A percentile compares a stretch with the other conserved stretches of the same genome.
Evolutionary conservation across 2,888 invertebrate genomes (phyloP).

Genomic region (Xestia rhomboidea): DNA sequence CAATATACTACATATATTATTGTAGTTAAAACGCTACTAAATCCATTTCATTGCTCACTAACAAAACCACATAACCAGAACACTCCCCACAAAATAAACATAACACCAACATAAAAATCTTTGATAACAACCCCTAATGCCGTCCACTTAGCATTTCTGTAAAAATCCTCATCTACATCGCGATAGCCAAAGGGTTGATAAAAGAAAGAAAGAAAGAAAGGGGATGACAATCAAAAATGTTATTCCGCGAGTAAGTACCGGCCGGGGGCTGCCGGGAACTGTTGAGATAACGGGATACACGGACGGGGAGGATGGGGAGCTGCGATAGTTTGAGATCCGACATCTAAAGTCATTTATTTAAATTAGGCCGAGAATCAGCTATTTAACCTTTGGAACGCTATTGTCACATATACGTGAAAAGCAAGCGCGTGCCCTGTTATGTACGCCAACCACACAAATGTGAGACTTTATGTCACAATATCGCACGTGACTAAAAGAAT

Average conservation of each 20-base stretch:
- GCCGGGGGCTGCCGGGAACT: constrained; percentile 56
- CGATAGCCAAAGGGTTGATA: constrained; percentile 66
- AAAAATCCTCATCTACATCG: constrained; percentile 63
- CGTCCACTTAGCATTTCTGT: constrained; percentile 64
- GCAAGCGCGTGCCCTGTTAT: too few relatives aligned
- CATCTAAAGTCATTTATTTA: background rate
- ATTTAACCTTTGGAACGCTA: too few relatives aligned
- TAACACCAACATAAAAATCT: constrained; percentile 37
- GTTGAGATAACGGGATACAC: constrained; percentile 60
- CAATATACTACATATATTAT: background rate
- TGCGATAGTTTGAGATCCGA: background rate
- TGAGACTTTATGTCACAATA: too few relatives aligned
- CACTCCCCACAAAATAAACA: constrained; percentile 9
- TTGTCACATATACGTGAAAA: too few relatives aligned
- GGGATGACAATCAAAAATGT: constrained; percentile 77
- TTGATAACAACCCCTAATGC: constrained; percentile 55
- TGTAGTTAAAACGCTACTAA: background rate
- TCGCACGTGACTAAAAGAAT: too few relatives aligned
- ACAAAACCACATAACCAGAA: constrained; percentile 9
- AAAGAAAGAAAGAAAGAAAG: constrained; percentile 64
- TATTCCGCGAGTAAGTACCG: constrained; percentile 70
- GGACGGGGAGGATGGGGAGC: background rate
- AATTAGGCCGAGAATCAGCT: background rate
- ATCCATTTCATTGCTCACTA: background rate
- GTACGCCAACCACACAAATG: too few relatives aligned